Percentiles rank a stretch among this genome's conserved stretches.
Conservation (phyloP, 2,888 invertebrate species). For the Labia minor region DNA sequence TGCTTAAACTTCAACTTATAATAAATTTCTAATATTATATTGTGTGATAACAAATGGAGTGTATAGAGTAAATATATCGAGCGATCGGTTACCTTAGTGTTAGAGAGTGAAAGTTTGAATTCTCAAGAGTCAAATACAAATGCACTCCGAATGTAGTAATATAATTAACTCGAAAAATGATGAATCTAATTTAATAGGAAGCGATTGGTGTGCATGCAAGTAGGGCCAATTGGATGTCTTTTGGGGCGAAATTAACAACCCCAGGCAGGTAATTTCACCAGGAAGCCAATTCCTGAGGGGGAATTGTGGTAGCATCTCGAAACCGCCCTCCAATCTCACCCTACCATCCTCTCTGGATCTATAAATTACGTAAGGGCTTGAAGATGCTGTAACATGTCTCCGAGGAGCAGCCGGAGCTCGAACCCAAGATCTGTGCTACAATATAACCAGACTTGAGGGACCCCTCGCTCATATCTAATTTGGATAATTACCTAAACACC, state of each 20-base stretch:
- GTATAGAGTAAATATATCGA: too few species aligned
- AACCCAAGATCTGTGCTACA: neutral
- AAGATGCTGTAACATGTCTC: neutral
- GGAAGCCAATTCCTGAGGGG: constrained; percentile 3
- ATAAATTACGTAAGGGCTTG: constrained; percentile 7
- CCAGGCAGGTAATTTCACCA: constrained; percentile 8
- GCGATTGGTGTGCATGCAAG: too few species aligned
- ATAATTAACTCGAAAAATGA: too few species aligned
- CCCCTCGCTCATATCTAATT: neutral
- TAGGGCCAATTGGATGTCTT: neutral
- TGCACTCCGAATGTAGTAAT: too few species aligned
- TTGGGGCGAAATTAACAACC: constrained; percentile 13
- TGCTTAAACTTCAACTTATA: too few species aligned
- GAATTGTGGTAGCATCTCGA: neutral
- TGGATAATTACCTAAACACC: neutral
- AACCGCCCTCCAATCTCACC: neutral
- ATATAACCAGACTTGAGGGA: neutral
- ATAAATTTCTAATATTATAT: too few species aligned
- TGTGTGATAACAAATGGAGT: too few species aligned
- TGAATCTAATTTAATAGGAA: too few species aligned
- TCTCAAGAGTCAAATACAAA: too few species aligned
- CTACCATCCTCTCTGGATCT: neutral
- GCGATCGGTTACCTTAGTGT: too few species aligned
- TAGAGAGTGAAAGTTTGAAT: too few species aligned
- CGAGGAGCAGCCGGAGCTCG: neutral